Conservation (phyloP, 2,888 invertebrate genomes). For the Drosophila mettleri region DNA sequence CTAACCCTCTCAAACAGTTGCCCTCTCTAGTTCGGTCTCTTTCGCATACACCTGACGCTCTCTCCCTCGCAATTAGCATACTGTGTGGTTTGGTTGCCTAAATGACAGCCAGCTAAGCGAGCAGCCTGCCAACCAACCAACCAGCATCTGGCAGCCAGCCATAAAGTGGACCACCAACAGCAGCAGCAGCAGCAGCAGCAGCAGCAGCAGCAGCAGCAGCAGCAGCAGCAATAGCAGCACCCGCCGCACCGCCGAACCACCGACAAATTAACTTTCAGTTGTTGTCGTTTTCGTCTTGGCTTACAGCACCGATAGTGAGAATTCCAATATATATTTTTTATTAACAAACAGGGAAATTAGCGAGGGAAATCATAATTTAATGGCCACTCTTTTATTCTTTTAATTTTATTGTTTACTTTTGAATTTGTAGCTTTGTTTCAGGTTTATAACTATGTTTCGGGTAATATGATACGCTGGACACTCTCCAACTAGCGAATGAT, state of each 20-base stretch:
- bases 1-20: constrained; percentile 16
- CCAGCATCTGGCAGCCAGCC: constrained; percentile 75
- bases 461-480: constrained; percentile 53
- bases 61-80: constrained; percentile 78
- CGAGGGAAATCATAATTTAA: constrained; percentile 77
- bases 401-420: constrained; percentile 57
- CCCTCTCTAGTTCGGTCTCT: constrained; percentile 8
- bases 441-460: constrained; percentile 38
- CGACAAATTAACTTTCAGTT: constrained; percentile 67
- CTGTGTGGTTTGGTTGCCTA: constrained; percentile 75
- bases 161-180: constrained; percentile 79
- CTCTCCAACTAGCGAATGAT: constrained; percentile 41
- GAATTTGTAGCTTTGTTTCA: constrained; percentile 47
- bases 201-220: constrained; percentile 54
- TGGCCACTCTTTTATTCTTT: constrained; percentile 59
- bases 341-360: constrained; percentile 78
- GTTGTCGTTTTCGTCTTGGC: constrained; percentile 41
- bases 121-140: constrained; percentile 61
- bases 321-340: constrained; percentile 65
- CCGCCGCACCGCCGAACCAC: constrained; percentile 23
- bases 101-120: constrained; percentile 62
- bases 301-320: constrained; percentile 57
- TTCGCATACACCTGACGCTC: constrained; percentile 29
- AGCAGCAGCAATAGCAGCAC: constrained; percentile 64
- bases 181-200: constrained; percentile 68